A percentile compares a stretch with the other conserved stretches of the same genome.
Conservation (phyloP, 2,113 vertebrate species). For the Oreocharis arfaki region DNA sequence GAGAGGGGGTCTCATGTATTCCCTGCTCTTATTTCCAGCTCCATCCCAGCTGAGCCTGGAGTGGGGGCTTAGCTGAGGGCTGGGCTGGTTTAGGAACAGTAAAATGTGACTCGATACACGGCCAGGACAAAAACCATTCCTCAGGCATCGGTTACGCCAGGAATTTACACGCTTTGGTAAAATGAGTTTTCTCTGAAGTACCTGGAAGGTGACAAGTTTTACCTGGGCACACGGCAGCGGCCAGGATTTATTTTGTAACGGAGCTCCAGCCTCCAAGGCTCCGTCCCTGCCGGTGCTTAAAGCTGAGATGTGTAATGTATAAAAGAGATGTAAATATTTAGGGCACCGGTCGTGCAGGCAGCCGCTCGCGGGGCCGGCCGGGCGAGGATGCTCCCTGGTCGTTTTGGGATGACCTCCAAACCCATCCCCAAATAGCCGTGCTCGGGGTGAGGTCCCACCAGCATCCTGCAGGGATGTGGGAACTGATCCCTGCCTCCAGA, state of each 20-base stretch:
- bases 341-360: background rate
- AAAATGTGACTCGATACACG: fast-evolving
- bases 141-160: background rate
- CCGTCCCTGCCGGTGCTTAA: background rate
- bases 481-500: background rate
- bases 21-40: background rate
- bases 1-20: fast-evolving
- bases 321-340: background rate
- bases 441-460: background rate
- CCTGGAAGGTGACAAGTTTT: background rate
- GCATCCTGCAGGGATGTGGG: background rate
- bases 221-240: fast-evolving
- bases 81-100: background rate
- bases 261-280: background rate
- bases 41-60: background rate
- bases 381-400: background rate
- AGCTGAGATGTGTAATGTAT: fast-evolving
- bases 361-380: fast-evolving
- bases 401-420: background rate
- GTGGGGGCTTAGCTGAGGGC: background rate
- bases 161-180: background rate
- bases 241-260: background rate
- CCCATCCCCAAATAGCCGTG: fast-evolving
- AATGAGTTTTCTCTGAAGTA: background rate
- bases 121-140: background rate